Evolutionary conservation across 2,113 vertebrate genomes (phyloP), one percentile per base, ranked within the genome.

Genomic region (Maccullochella peelii): DNA sequence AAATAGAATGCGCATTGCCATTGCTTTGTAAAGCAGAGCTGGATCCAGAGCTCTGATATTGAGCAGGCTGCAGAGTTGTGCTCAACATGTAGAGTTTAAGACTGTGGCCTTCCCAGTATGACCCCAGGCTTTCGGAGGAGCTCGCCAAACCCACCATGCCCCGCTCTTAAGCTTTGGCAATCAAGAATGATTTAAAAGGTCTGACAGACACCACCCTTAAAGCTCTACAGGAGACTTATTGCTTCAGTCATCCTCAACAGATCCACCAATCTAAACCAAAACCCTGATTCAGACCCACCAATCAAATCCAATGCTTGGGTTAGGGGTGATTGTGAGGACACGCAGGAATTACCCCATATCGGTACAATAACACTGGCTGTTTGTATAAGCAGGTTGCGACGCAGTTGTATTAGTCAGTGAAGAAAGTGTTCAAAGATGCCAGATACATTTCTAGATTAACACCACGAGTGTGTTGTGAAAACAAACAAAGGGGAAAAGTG

Each of bases 131-230:
- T 77, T 79, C 1, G 7, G 33, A 86, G 55, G 71, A 47, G 36
- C 85, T 68, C 6, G 85, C 90, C 90, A 92, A 93, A 89, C 81
- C 88, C 77, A 70, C 78, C 38, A 3, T 83, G 36, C 61, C 86
- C 73, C 15, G 16, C 73, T 85, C 57, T 23, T 82, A 83, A 88
- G 80, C 85, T 89, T 77, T 70, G 76, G 83, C 83, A 90, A 89
- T 88, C 86, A 78, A 77, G 75, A 82, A 85, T 85, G 83, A 94
- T 91, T 89, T 83, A 86, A 86, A 84, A 81, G 70, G 50, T 82
- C 61, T 89, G 76, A 88, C 76, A 90, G 87, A 83, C 82, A 84
- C 79, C 86, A 81, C 88, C 86, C 80, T 86, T 73, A 67, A 63
- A 85, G 50, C 77, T 85, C 77, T 73, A 87, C 73, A 66, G 75